Percentiles rank a stretch among this genome's conserved stretches.
phyloP scores from a whole-genome alignment of 2,113 vertebrate species.

The Coptodon rendalli region DNA sequence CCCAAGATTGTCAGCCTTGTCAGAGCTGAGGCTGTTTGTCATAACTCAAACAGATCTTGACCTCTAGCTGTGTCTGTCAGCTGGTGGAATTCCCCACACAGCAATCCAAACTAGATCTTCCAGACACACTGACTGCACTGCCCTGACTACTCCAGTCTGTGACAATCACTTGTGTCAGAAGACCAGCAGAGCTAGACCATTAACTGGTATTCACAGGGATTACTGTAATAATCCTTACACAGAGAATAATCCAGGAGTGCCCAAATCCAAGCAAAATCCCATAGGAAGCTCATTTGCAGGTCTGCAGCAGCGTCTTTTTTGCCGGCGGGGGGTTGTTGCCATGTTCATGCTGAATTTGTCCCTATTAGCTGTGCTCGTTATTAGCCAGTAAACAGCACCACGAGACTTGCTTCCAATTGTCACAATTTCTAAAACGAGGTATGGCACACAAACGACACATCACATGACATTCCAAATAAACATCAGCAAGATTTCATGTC shows the following conservation, averaged over 20 bases:
- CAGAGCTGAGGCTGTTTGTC: neutral
- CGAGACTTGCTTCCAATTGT: neutral
- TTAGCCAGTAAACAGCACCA: conserved; percentile 1
- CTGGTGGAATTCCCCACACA: conserved; percentile 43
- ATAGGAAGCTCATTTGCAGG: conserved; percentile 43
- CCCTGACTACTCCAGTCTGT: conserved; percentile 20
- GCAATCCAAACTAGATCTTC: conserved; percentile 2
- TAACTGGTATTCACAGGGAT: conserved; percentile 50
- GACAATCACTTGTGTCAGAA: conserved; percentile 17
- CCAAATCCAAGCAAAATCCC: conserved; percentile 58
- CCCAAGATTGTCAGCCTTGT: neutral
- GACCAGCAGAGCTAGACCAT: conserved; percentile 37
- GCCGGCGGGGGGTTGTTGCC: conserved; percentile 34
- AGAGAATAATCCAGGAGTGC: conserved; percentile 51
- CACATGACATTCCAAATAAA: neutral
- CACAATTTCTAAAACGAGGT: neutral
- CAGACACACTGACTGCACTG: conserved; percentile 35
- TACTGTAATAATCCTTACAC: conserved; percentile 51
- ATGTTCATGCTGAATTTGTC: conserved; percentile 31
- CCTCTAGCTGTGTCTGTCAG: conserved; percentile 40
- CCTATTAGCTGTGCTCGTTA: conserved; percentile 15
- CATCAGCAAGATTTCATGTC: neutral
- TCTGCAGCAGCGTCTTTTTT: neutral
- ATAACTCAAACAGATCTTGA: conserved; percentile 44
- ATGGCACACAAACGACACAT: neutral